Percentiles rank a stretch among this genome's conserved stretches.
These are phyloP conservation scores for Canis aureus DNA, from an alignment of 2,113 vertebrate genomes.

Conservation along the genomic window DNA sequence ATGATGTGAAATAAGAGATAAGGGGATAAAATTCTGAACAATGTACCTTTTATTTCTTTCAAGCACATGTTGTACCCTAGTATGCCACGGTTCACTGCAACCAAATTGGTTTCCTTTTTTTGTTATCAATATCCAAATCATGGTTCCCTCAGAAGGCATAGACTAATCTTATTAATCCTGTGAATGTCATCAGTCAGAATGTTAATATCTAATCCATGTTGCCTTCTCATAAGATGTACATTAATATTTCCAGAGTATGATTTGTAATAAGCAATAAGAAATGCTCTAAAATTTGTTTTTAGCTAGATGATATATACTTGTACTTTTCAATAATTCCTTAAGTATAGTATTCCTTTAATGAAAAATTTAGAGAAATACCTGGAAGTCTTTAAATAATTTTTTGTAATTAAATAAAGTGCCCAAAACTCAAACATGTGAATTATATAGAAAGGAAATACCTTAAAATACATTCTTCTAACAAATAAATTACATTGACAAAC, in stretches of 20 bases:
- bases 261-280: constrained; percentile 37
- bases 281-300: constrained; percentile 19
- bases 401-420: not conserved
- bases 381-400: not conserved
- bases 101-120: constrained; percentile 80
- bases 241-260: constrained; percentile 48
- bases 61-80: constrained; percentile 63
- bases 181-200: constrained; percentile 77
- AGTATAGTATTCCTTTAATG: not conserved
- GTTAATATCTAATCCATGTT: not conserved
- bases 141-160: constrained; percentile 61
- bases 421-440: constrained; percentile 16
- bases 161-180: constrained; percentile 65
- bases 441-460: not conserved
- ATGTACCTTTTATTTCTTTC: constrained; percentile 70
- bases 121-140: constrained; percentile 76
- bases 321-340: constrained; percentile 3
- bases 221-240: not conserved
- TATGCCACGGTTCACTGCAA: constrained; percentile 77
- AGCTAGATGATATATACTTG: not conserved
- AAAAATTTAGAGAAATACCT: constrained; percentile 1
- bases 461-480: constrained; percentile 24
- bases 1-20: constrained; percentile 71
- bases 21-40: constrained; percentile 63
- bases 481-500: not conserved